Conservation (phyloP, 1,140 invertebrate species). For the Antheraea mylitta region DNA sequence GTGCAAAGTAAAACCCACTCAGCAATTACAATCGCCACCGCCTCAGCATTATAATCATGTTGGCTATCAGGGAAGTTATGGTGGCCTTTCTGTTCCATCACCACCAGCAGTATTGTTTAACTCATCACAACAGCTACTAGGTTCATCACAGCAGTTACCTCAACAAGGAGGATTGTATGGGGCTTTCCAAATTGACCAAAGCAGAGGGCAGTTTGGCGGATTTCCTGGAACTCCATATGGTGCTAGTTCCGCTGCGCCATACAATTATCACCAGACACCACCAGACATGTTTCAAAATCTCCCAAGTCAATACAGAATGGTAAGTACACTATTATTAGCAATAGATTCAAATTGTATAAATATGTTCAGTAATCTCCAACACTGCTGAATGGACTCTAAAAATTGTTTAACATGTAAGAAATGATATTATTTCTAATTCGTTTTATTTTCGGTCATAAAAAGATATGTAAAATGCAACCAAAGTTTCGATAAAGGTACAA, state of each 20-base stretch:
- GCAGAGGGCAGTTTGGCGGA: slow-evolving; percentile 70
- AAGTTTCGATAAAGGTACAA: too few species aligned
- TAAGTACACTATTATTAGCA: slow-evolving; percentile 49
- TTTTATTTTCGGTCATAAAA: too few species aligned
- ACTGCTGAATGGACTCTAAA: too few species aligned
- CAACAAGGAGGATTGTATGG: slow-evolving; percentile 86
- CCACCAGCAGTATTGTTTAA: slow-evolving; percentile 90
- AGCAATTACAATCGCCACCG: slow-evolving; percentile 80
- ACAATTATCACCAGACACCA: slow-evolving; percentile 79
- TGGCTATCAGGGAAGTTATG: slow-evolving; percentile 79
- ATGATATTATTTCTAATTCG: too few species aligned
- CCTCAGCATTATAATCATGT: slow-evolving; percentile 78
- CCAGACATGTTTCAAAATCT: slow-evolving; percentile 91
- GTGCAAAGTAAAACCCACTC: slow-evolving; percentile 77
- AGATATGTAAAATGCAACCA: too few species aligned
- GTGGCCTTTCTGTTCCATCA: slow-evolving; percentile 88
- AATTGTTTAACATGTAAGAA: too few species aligned
- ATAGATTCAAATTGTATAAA: too few species aligned
- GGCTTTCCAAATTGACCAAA: slow-evolving; percentile 69
- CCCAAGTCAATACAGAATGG: slow-evolving; percentile 86
- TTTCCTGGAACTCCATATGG: slow-evolving; percentile 74
- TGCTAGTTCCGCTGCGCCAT: slow-evolving; percentile 73
- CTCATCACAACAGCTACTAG: slow-evolving; percentile 84
- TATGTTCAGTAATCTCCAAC: too few species aligned
- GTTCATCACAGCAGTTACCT: slow-evolving; percentile 84